Evolutionary conservation across 2,797 vertebrate species (phyloP), one percentile per base, ranked within the genome.

Genomic region (Anguilla obscura): DNA sequence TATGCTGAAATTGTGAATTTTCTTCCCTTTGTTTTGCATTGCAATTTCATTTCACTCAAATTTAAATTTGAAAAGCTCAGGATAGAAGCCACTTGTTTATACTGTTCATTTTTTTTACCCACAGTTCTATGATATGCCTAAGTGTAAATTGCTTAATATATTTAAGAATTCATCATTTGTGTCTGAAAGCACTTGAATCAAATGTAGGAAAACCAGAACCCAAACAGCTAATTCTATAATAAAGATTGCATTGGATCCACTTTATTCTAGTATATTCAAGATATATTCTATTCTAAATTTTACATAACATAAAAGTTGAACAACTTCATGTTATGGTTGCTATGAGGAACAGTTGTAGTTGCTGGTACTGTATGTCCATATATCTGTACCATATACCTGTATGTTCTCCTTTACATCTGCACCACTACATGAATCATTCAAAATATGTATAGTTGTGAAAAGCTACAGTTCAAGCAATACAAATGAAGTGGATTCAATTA

Each of bases 41-140:
- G 58, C 21, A 21, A 58, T 58, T 71, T 60, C 76, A 58, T 58
- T 71, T 60, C 76, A 36, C 33, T 60, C 63, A 69, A 69, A 82
- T 80, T 27, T 80, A 9, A 50, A 27, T 86, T 54, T 58, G 3
- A 87, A 60, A 52, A 56, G 86, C 86, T 87, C 86, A 82, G 71
- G 86, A 87, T 87, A 87, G 74, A 82, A 16, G 86, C 36, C 74
- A 40, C 50, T 30, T 50, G 9, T 85, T 85, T 85, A 1, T 85
- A 63, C 24, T 45, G 21, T n/a, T 48, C 9, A 2, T 86, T 86
- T 63, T 8, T 45, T 50, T 86, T 86, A 86, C 63, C 66, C 63
- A 52, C 9, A 71, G 24, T 86, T 86, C n/a, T 71, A 30, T 30
- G 66, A 86, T 33, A 52, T 74, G 63, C 85, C 6, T 71, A 74